Evolutionary conservation across 2,797 vertebrate species (phyloP), one percentile per base, ranked within the genome.

Genomic region (Perodicticus potto): DNA sequence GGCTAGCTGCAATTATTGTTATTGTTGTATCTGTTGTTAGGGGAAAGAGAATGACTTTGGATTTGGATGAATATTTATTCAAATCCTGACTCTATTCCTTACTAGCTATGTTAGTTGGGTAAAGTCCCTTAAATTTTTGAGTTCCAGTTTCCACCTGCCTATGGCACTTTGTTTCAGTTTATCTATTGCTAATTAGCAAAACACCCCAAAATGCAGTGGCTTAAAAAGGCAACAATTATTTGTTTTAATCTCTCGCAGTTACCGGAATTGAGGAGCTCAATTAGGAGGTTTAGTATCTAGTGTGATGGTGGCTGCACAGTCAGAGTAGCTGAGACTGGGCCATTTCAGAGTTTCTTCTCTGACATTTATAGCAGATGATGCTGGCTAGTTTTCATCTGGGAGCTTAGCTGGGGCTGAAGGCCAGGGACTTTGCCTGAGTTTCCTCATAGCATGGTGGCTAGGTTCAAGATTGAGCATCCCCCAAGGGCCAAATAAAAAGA

Each of bases 1-100:
- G 86, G 67, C 61, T 43, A 23, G 29, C n/a, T 65, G 49, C 34
- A 57, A 1, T 93, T 57, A 45, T 67, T 73, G 2, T 49, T 69
- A 70, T 55, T 87, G 59, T 57, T 49, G 49, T 34, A 19, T 80
- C 63, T 76, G 3, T 73, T 87, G 20, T 23, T 93, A 45, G 23
- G n/a, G 19, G 70, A 69, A 78, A 83, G 70, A 91, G 37, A 83
- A 77, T 89, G 84, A 49, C 53, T 97, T 93, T 78, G 65, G n/a
- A 76, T 85, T 85, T 61, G 29, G 65, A 45, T 10, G 67, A 65
- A 34, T 76, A 32, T 53, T 53, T 53, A 53, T 53, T 53, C 49
- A 53, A 53, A 53, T 53, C 14, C 14, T 53, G 49, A 53, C 45
- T 83, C 27, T 55, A 16, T 57, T 96, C 14, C 74, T 89, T 86